Conservation (phyloP, 1,140 invertebrate genomes). For the Listronotus oregonensis region DNA sequence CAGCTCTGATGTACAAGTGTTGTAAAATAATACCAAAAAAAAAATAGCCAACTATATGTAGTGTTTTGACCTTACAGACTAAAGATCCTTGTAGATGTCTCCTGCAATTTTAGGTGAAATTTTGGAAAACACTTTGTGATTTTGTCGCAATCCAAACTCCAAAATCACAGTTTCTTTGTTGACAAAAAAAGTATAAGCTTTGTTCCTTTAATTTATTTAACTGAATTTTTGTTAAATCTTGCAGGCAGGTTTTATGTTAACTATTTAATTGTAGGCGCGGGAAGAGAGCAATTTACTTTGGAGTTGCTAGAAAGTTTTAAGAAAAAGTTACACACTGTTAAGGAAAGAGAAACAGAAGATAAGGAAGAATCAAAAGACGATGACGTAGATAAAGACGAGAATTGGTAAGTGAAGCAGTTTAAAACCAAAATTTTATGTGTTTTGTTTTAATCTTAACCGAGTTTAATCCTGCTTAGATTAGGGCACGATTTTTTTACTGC, state of each 20-base stretch:
- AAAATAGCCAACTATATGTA: too few relatives aligned
- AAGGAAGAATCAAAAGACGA: constrained; percentile 56
- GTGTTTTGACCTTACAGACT: too few relatives aligned
- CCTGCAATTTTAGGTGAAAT: too few relatives aligned
- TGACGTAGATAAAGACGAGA: constrained; percentile 53
- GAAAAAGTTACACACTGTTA: constrained; percentile 71
- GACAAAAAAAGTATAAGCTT: neutral
- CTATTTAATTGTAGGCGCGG: constrained; percentile 52
- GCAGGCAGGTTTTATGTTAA: too few relatives aligned
- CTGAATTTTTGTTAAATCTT: neutral
- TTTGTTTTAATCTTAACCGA: neutral
- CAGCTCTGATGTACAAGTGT: too few relatives aligned
- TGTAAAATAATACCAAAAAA: too few relatives aligned
- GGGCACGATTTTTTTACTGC: too few relatives aligned
- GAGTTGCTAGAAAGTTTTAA: constrained; percentile 83
- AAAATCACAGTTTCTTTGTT: neutral
- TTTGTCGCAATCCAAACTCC: too few relatives aligned
- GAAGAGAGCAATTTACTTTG: constrained; percentile 75
- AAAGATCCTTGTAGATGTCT: too few relatives aligned
- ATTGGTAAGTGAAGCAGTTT: constrained; percentile 38
- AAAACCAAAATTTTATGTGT: neutral
- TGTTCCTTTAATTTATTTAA: too few relatives aligned
- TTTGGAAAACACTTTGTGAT: too few relatives aligned
- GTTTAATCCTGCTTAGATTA: neutral
- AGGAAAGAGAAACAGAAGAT: constrained; percentile 59